Conservation (phyloP, 2,113 vertebrate genomes). For the Poecile atricapillus region DNA sequence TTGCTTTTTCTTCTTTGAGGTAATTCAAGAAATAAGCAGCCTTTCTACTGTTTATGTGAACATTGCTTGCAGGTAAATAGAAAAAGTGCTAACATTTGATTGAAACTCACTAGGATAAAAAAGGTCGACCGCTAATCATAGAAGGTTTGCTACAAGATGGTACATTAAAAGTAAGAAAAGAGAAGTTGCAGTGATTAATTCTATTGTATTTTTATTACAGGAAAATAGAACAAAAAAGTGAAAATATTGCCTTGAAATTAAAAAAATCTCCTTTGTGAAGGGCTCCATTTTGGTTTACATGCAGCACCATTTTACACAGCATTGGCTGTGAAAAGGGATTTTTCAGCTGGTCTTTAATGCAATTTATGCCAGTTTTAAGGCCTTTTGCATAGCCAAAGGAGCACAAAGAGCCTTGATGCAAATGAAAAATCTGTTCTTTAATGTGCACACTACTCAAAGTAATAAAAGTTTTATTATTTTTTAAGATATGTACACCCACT, state of each 20-base stretch:
- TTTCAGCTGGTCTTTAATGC: background rate
- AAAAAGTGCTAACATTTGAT: background rate
- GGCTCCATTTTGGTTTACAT: background rate
- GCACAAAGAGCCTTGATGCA: background rate
- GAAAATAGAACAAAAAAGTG: background rate
- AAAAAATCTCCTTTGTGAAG: background rate
- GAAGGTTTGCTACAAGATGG: background rate
- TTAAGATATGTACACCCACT: slow-evolving; percentile 39
- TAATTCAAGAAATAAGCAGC: background rate
- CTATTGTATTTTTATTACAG: background rate
- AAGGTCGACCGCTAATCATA: background rate
- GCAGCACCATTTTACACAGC: background rate
- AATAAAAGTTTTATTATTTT: slow-evolving; percentile 63
- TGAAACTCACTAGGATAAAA: background rate
- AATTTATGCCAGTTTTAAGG: slow-evolving; percentile 23
- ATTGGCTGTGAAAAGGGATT: slow-evolving; percentile 6
- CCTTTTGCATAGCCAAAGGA: background rate
- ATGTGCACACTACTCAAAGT: slow-evolving; percentile 28
- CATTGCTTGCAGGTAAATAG: background rate
- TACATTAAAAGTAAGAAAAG: background rate
- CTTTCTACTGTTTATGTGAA: background rate
- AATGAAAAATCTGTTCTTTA: slow-evolving; percentile 53
- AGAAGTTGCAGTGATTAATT: background rate
- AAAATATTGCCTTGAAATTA: background rate
- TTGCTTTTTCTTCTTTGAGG: background rate